phyloP scores from a whole-genome alignment of 1,140 invertebrate genomes.

The Eurosta solidaginis region DNA sequence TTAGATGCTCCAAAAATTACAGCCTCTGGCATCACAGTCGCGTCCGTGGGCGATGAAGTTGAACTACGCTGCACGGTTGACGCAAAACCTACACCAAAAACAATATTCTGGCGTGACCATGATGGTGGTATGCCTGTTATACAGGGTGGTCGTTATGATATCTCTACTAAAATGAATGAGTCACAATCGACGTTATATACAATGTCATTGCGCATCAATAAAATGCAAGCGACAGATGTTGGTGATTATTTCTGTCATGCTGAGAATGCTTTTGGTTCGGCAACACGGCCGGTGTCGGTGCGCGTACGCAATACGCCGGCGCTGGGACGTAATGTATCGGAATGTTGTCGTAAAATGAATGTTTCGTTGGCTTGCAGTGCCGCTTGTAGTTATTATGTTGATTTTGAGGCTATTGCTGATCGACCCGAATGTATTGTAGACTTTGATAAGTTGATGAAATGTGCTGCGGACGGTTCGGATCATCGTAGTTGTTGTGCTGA shows the following conservation, averaged over 20 bases:
- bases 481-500: slow-evolving; percentile 79
- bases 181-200: slow-evolving; percentile 66
- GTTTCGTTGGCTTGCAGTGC: slow-evolving; percentile 75
- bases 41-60: slow-evolving; percentile 71
- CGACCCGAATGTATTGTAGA: slow-evolving; percentile 77
- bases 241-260: slow-evolving; percentile 82
- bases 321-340: slow-evolving; percentile 70
- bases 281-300: slow-evolving; percentile 73
- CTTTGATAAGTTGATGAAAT: slow-evolving; percentile 84
- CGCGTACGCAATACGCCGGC: slow-evolving; percentile 66
- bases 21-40: slow-evolving; percentile 75
- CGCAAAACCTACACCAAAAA: slow-evolving; percentile 76
- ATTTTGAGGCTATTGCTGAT: slow-evolving; percentile 79
- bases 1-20: slow-evolving; percentile 75
- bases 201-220: slow-evolving; percentile 74
- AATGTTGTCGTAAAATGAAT: slow-evolving; percentile 77
- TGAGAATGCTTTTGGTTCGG: slow-evolving; percentile 77
- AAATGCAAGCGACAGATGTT: slow-evolving; percentile 70
- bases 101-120: slow-evolving; percentile 78
- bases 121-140: slow-evolving; percentile 72
- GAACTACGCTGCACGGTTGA: slow-evolving; percentile 76
- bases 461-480: slow-evolving; percentile 79
- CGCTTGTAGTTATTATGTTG: slow-evolving; percentile 78
- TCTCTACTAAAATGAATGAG: slow-evolving; percentile 61
- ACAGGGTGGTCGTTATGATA: slow-evolving; percentile 74